Base-by-base conservation (phyloP, 2,797 vertebrate species). In the Myotis pilosus region DNA sequence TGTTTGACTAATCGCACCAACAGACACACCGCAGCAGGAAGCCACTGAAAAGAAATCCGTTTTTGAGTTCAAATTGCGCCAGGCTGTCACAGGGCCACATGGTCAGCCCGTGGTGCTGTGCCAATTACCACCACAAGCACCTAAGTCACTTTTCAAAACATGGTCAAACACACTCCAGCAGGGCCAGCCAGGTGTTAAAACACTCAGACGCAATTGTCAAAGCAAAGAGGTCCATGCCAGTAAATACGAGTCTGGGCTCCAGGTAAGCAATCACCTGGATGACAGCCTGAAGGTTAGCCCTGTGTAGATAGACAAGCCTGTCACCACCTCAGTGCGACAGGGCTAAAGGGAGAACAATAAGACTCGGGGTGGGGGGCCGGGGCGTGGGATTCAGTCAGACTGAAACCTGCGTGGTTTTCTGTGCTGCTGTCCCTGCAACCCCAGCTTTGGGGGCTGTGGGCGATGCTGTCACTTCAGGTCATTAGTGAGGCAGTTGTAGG, bases 61-160 rank as follows among this genome's bases (percentile, higher is more conserved):
- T 22, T 23, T 76, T 1, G 44, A 89, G 93, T 93, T 96, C 84
- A 33, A 30, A 68, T 66, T 8, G 64, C n/a, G 38, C 38, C 25
- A 38, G 92, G 55, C 79, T 38, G 44, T 95, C 91, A 84, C 10
- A 3, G 68, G 15, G 53, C 91, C 22, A 6, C 6, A 15, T 49
- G 1, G 0, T 76, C 62, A 91, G 47, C 55, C 64, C 22, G 1
- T 9, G 87, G 79, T 84, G 51, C 96, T 17, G 4, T 47, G 95
- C 93, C 93, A 86, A 38, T 80, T 75, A 94, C 69, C 72, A 72
- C 75, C 44, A 44, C 44, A 87, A 90, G 85, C 64, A 51, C 87
- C 30, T 19, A 94, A 97, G 90, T 89, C 89, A 84, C 92, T 96
- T 94, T 92, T 95, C 92, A 96, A 95, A 97, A 87, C 38, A 30